Conservation (phyloP, 92 coral and sea anemone genomes). For the Hydrozoanthus gracilis region DNA sequence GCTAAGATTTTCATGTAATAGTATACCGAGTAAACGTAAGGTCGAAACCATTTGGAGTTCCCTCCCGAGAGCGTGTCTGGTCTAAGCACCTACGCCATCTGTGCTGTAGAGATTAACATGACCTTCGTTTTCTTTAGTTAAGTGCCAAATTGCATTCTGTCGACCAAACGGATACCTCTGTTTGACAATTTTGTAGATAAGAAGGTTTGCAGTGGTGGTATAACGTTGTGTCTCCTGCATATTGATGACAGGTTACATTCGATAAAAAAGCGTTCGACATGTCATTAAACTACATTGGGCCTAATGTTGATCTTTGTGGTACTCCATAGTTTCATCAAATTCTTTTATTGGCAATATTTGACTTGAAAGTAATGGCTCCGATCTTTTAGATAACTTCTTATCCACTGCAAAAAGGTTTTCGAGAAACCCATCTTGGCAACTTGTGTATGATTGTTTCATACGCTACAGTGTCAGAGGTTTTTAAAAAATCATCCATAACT, state of each 20-base stretch:
- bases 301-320: neutral
- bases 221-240: neutral
- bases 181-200: neutral
- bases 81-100: neutral
- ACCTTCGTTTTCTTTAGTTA: neutral
- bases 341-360: neutral
- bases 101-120: neutral
- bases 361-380: neutral
- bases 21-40: conserved; percentile 44
- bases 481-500: neutral
- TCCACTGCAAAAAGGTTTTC: neutral
- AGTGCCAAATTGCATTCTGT: neutral
- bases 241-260: neutral
- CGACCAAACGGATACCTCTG: neutral
- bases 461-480: neutral
- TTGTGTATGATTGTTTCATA: neutral
- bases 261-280: neutral
- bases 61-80: neutral
- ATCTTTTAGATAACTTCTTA: neutral
- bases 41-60: neutral
- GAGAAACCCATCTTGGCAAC: neutral
- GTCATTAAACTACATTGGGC: neutral
- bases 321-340: neutral
- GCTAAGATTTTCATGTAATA: conserved; percentile 18
- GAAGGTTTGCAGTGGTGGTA: neutral